phyloP scores from a whole-genome alignment of 2,888 invertebrate species.

The Drosophila atripex region DNA sequence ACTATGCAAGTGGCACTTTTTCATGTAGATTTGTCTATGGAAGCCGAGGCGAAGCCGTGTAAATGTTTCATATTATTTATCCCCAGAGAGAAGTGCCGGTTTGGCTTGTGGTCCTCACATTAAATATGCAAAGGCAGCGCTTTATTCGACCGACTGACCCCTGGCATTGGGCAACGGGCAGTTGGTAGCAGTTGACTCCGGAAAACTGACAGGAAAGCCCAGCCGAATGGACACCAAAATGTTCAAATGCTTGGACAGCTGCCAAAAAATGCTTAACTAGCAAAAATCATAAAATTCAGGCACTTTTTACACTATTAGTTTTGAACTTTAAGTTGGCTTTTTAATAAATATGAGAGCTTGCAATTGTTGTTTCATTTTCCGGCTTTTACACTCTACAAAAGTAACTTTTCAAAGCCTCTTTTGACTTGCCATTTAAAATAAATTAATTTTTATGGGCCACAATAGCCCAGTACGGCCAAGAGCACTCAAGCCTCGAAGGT shows the following conservation, averaged over 20 bases:
- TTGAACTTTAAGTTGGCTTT: too few species aligned
- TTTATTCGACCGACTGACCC: conserved; percentile 57
- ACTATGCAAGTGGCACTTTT: conserved; percentile 34
- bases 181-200: not conserved
- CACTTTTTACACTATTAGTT: not conserved
- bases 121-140: conserved; percentile 73
- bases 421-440: not conserved
- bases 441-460: conserved; percentile 14
- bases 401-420: conserved; percentile 1
- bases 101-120: conserved; percentile 45
- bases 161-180: conserved; percentile 3
- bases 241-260: conserved; percentile 72
- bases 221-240: conserved; percentile 36
- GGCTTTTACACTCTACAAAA: not conserved
- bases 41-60: conserved; percentile 38
- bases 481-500: conserved; percentile 19
- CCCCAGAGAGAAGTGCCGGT: conserved; percentile 58
- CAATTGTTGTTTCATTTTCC: not conserved
- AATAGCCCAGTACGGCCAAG: conserved; percentile 11
- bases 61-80: conserved; percentile 71
- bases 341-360: too few species aligned
- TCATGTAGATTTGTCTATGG: conserved; percentile 40
- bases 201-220: conserved; percentile 53
- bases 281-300: conserved; percentile 50
- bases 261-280: conserved; percentile 68